Conservation (phyloP, 2,888 invertebrate genomes). For the Hypolimnas misippus region DNA sequence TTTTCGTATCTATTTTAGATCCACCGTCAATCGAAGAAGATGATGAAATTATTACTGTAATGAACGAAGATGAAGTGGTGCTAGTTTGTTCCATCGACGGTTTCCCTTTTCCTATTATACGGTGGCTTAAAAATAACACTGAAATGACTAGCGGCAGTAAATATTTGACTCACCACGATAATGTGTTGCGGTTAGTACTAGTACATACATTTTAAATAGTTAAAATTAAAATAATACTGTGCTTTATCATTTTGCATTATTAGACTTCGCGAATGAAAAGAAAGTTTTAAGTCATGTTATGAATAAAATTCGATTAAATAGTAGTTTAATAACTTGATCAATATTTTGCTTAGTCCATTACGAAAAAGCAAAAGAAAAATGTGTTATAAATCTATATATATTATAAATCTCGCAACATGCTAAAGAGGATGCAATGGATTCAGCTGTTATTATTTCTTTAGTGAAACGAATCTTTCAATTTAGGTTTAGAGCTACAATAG, state of each 20-base stretch:
- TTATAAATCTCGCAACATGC: too few relatives aligned
- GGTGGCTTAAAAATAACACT: conserved; percentile 9
- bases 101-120: conserved; percentile 11
- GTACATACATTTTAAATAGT: too few relatives aligned
- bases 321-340: too few relatives aligned
- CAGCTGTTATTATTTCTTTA: neutral
- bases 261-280: too few relatives aligned
- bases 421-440: too few relatives aligned
- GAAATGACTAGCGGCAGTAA: conserved; percentile 11
- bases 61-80: conserved; percentile 1
- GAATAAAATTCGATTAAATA: too few relatives aligned
- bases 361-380: too few relatives aligned
- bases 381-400: too few relatives aligned
- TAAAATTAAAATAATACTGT: too few relatives aligned
- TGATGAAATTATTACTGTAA: neutral
- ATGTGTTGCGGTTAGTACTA: conserved; percentile 17
- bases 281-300: too few relatives aligned
- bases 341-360: too few relatives aligned
- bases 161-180: conserved; percentile 12
- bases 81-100: conserved; percentile 13
- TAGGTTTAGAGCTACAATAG: conserved; percentile 21
- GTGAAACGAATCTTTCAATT: neutral
- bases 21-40: neutral
- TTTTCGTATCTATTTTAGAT: neutral
- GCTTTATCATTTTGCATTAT: too few relatives aligned